These are phyloP conservation scores for Phymanthus crucifer DNA, from an alignment of 92 coral and sea anemone species.

Conservation along the genomic window DNA sequence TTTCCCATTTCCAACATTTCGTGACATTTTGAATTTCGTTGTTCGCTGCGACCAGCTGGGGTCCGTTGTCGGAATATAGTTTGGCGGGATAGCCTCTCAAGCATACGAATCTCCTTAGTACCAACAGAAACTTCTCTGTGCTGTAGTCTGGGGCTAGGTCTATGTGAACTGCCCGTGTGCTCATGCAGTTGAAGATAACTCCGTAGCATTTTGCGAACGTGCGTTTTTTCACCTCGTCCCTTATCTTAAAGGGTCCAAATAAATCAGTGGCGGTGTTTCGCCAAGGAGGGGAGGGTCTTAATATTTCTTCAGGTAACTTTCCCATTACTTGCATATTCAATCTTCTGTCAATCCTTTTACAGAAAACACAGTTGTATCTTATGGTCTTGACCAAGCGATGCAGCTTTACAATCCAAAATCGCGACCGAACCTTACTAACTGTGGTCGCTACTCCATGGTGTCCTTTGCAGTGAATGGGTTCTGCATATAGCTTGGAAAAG, in stretches of 20 bases:
- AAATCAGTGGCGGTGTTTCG: slow-evolving; percentile 50
- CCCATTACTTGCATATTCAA: slow-evolving; percentile 45
- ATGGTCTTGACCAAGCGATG: slow-evolving; percentile 15
- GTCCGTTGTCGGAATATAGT: slow-evolving; percentile 49
- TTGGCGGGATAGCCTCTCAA: slow-evolving; percentile 52
- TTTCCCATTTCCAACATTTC: slow-evolving; percentile 30
- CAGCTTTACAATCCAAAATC: not conserved
- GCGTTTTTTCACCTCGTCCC: slow-evolving; percentile 49
- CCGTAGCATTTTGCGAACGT: slow-evolving; percentile 47
- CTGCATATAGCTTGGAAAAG: slow-evolving; percentile 53
- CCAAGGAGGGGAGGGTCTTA: slow-evolving; percentile 61
- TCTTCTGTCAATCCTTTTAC: slow-evolving; percentile 35
- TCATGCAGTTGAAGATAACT: slow-evolving; percentile 53
- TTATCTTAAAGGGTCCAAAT: slow-evolving; percentile 58
- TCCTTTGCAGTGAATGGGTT: slow-evolving; percentile 35
- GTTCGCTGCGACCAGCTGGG: slow-evolving; percentile 48
- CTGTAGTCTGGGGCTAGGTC: slow-evolving; percentile 59
- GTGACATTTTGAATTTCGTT: slow-evolving; percentile 36
- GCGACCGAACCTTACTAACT: slow-evolving; percentile 21
- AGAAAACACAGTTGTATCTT: slow-evolving; percentile 41
- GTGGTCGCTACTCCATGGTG: slow-evolving; percentile 62
- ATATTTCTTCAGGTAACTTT: slow-evolving; percentile 48
- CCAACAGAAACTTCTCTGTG: slow-evolving; percentile 56
- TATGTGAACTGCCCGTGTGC: slow-evolving; percentile 50
- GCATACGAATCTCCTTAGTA: slow-evolving; percentile 56